Evolutionary conservation across 2,888 invertebrate genomes (phyloP).

Genomic region (Lochmaea capreae): DNA sequence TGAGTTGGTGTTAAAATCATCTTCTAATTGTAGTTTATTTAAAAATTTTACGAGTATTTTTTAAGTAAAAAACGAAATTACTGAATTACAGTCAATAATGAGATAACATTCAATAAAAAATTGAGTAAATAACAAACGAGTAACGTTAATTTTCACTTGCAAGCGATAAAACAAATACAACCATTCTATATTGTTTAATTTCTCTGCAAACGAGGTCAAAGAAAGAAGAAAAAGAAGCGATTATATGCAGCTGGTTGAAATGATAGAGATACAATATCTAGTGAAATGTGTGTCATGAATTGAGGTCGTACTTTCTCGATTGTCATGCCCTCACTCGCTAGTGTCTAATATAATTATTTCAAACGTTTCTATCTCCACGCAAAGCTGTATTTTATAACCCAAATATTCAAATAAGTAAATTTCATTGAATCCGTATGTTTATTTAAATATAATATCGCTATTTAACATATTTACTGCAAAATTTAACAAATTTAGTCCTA

Average conservation of each 20-base stretch:
- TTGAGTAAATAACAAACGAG: slow-evolving; percentile 20
- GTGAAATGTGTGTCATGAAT: slow-evolving; percentile 62
- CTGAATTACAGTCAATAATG: slow-evolving; percentile 3
- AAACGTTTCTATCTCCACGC: slow-evolving; percentile 23
- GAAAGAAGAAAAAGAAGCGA: slow-evolving; percentile 60
- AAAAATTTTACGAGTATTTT: background rate
- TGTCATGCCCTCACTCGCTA: slow-evolving; percentile 35
- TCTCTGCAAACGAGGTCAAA: slow-evolving; percentile 63
- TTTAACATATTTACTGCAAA: too few relatives aligned
- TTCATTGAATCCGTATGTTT: slow-evolving; percentile 20
- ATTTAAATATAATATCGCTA: background rate
- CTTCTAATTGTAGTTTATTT: background rate
- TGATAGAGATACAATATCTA: slow-evolving; percentile 54
- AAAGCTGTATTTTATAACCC: slow-evolving; percentile 28
- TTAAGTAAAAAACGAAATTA: background rate
- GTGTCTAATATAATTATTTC: slow-evolving; percentile 35
- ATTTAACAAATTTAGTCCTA: too few relatives aligned
- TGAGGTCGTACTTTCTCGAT: slow-evolving; percentile 59
- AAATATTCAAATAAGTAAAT: slow-evolving; percentile 18
- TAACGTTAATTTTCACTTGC: slow-evolving; percentile 40
- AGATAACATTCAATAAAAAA: slow-evolving; percentile 30
- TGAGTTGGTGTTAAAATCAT: too few relatives aligned
- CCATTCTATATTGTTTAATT: slow-evolving; percentile 59
- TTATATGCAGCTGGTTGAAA: slow-evolving; percentile 48
- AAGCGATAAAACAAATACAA: slow-evolving; percentile 44